These are phyloP conservation scores for Leucania comma DNA, from an alignment of 2,888 invertebrate species.

Conservation along the genomic window DNA sequence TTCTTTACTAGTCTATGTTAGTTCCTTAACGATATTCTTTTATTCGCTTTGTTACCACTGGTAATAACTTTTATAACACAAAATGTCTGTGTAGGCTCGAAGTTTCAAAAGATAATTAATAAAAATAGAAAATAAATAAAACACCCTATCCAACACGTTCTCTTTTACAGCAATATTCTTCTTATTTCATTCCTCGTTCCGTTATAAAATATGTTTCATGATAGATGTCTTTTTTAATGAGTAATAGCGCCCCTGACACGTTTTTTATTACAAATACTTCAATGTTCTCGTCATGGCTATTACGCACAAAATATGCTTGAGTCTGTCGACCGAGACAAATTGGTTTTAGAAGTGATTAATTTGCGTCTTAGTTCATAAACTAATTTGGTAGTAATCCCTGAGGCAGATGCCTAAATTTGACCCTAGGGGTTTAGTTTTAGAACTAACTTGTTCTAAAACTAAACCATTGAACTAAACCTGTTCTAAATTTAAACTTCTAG, in stretches of 20 bases:
- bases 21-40: neutral
- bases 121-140: no score
- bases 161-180: neutral
- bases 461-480: no score
- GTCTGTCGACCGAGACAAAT: neutral
- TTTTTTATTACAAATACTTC: constrained; percentile 34
- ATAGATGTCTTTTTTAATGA: constrained; percentile 15
- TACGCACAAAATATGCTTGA: neutral
- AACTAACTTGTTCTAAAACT: neutral
- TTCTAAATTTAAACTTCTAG: no score
- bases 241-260: neutral
- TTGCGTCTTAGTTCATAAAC: constrained; percentile 2
- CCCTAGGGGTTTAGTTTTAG: neutral
- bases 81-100: neutral
- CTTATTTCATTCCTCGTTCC: neutral
- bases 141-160: no score
- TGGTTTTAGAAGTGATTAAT: constrained; percentile 1
- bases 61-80: no score
- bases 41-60: no score
- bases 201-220: constrained; percentile 1
- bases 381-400: neutral
- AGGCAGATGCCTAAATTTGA: neutral
- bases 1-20: no score
- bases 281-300: constrained; percentile 1
- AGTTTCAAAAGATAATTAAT: no score